Percentiles rank a stretch among this genome's conserved stretches.
These are phyloP conservation scores for Hipparchia sbordonii DNA, from an alignment of 2,888 invertebrate genomes.

Conservation along the genomic window DNA sequence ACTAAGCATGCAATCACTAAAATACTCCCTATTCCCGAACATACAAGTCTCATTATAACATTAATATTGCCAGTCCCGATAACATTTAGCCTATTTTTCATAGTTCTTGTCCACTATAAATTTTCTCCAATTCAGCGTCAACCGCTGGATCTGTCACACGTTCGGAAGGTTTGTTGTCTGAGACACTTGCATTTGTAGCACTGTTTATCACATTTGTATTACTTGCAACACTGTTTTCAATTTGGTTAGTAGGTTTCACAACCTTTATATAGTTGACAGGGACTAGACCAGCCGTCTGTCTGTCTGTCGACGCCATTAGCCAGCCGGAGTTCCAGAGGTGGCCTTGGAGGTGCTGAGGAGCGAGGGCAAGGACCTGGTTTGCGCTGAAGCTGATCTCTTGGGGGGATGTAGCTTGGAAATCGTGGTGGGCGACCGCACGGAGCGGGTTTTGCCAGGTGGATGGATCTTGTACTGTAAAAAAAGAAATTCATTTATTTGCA, in stretches of 20 bases:
- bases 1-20: too few species aligned
- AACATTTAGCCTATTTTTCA: neutral
- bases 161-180: conserved; percentile 8
- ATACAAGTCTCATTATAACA: neutral
- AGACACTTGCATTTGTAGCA: neutral
- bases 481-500: neutral
- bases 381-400: conserved; percentile 90
- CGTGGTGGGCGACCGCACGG: conserved; percentile 86
- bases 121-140: conserved; percentile 22
- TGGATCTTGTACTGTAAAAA: conserved; percentile 84
- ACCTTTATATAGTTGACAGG: conserved; percentile 84
- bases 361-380: conserved; percentile 90
- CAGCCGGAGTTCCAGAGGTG: conserved; percentile 86
- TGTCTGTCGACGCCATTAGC: conserved; percentile 84
- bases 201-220: conserved; percentile 6
- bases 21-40: too few species aligned
- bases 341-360: conserved; percentile 92
- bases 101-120: conserved; percentile 18
- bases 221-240: conserved; percentile 22
- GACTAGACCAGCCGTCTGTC: conserved; percentile 83
- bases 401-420: conserved; percentile 87
- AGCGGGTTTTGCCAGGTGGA: conserved; percentile 87
- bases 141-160: conserved; percentile 1
- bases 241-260: conserved; percentile 50
- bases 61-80: neutral